Evolutionary conservation across 2,888 invertebrate genomes (phyloP), one percentile per base, ranked within the genome.

Genomic region (Caenorhabditis imperialis): DNA sequence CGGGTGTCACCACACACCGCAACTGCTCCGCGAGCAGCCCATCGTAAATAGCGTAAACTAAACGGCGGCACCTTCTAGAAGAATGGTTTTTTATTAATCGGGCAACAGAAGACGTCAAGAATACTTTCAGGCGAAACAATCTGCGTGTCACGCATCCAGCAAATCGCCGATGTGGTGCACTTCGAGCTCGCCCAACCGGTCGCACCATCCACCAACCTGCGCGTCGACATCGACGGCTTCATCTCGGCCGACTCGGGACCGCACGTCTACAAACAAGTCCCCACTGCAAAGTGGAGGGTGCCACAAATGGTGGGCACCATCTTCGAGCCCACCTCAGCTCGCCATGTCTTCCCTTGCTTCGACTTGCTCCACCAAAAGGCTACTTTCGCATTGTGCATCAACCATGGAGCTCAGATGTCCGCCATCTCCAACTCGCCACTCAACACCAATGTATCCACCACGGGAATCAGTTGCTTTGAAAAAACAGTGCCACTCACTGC

Each of bases 41-140:
- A n/a, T n/a, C n/a, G n/a, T n/a, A n/a, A n/a, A n/a, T 30, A 30
- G 6, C 30, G 30, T 30, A 30, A 30, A 30, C 30, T 10, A 30
- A 30, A 30, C 50, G 22, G 50, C 33, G 30, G 30, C 30, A 7
- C 30, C 10, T 30, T 30, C 6, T 10, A 30, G 30, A 10, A 30
- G 30, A 44, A 44, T 12, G 22, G 20, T 44, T 20, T 44, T 14
- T 44, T 44, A 44, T 20, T 44, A 44, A 20, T 20, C 4, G 18
- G 10, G 12, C 44, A 12, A 5, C 3, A 27, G 20, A 22, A 35
- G 50, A 30, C 35, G 50, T 22, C 35, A 1, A 37, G 27, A 58
- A 23, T 16, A 58, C 14, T 77, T 79, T 12, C 63, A 80, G 80
- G 77, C n/a, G 62, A 71, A 50, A 76, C 77, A 12, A 51, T 80